phyloP scores from a whole-genome alignment of 2,113 vertebrate species.

The Nestor notabilis region DNA sequence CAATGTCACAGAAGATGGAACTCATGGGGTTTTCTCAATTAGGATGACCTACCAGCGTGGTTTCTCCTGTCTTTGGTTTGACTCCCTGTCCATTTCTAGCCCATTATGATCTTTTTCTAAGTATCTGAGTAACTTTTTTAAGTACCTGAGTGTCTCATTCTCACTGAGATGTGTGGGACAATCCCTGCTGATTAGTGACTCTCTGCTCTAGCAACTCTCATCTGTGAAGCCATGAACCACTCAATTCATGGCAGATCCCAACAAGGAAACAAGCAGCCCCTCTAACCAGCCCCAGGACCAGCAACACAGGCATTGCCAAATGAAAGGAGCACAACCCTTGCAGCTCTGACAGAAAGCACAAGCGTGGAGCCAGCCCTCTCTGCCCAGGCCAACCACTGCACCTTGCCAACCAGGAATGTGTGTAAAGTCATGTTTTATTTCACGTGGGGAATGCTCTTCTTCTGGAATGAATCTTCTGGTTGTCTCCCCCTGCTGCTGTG shows the following conservation, averaged over 20 bases:
- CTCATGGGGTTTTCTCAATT: neutral
- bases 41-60: neutral
- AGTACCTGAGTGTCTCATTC: neutral
- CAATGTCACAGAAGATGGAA: neutral
- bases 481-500: neutral
- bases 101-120: neutral
- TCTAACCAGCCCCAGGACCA: neutral
- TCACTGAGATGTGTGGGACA: neutral
- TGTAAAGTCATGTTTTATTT: neutral
- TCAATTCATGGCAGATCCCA: neutral
- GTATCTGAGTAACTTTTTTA: neutral
- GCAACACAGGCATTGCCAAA: neutral
- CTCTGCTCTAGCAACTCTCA: neutral
- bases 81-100: neutral
- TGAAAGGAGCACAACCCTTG: neutral
- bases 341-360: neutral
- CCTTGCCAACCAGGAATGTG: neutral
- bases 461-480: neutral
- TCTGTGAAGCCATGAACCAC: neutral
- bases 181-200: neutral
- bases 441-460: neutral
- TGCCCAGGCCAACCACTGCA: neutral
- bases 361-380: rapidly evolving
- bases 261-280: neutral
- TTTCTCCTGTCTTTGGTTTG: neutral